These are phyloP conservation scores for Brotula barbata DNA, from an alignment of 2,797 vertebrate species.

Conservation along the genomic window DNA sequence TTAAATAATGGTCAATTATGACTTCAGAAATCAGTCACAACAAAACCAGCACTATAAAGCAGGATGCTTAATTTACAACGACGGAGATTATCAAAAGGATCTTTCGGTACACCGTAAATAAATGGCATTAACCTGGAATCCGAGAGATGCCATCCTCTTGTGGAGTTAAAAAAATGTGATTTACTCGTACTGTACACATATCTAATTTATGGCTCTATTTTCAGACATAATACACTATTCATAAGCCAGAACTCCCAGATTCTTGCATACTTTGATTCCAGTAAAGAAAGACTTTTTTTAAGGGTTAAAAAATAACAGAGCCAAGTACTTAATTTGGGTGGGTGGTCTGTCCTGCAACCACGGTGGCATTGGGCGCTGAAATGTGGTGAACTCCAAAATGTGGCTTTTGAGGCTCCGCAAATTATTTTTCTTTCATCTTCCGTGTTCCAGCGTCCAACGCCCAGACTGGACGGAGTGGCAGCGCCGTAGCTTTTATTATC, in stretches of 20 bases:
- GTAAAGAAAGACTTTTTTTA: slow-evolving; percentile 26
- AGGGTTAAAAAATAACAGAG: slow-evolving; percentile 59
- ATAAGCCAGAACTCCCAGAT: slow-evolving; percentile 28
- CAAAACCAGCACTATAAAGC: slow-evolving; percentile 2
- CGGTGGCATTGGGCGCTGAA: slow-evolving; percentile 52
- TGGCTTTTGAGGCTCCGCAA: slow-evolving; percentile 37
- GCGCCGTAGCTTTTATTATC: slow-evolving; percentile 63
- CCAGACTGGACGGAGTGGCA: slow-evolving; percentile 54
- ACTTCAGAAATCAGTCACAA: too few species aligned
- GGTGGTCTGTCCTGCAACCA: slow-evolving; percentile 65
- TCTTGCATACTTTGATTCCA: slow-evolving; percentile 32
- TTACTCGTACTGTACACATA: slow-evolving; percentile 8
- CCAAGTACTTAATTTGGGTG: slow-evolving; percentile 51
- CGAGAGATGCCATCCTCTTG: background rate
- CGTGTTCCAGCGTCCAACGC: slow-evolving; percentile 39
- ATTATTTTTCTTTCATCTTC: slow-evolving; percentile 57
- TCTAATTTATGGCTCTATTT: slow-evolving; percentile 48
- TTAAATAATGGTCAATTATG: too few species aligned
- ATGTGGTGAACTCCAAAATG: slow-evolving; percentile 43
- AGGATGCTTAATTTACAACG: slow-evolving; percentile 14
- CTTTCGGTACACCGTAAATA: slow-evolving; percentile 25
- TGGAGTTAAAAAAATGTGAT: too few species aligned
- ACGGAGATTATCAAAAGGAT: slow-evolving; percentile 7
- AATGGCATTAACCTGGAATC: slow-evolving; percentile 4
- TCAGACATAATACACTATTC: slow-evolving; percentile 25